Conservation (phyloP, 2,888 invertebrate species). For the Agrochola litura region DNA sequence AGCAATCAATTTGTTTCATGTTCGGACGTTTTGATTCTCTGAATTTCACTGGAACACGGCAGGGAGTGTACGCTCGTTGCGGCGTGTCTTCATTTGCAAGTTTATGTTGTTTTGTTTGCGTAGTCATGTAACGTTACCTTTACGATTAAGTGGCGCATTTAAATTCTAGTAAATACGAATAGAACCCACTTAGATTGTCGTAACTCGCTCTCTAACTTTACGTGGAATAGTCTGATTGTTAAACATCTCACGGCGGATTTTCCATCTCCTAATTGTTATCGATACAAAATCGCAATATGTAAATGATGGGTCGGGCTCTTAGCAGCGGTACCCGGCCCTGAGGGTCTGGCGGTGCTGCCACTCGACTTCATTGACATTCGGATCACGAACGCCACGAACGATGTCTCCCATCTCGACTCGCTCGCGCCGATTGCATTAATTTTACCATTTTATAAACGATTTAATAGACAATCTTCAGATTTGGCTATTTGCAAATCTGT, state of each 20-base stretch:
- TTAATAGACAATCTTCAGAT: slow-evolving; percentile 88
- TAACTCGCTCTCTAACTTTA: slow-evolving; percentile 57
- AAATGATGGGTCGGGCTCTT: slow-evolving; percentile 82
- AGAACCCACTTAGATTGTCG: slow-evolving; percentile 53
- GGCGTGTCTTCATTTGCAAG: slow-evolving; percentile 85
- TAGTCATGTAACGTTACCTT: slow-evolving; percentile 73
- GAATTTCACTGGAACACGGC: slow-evolving; percentile 81
- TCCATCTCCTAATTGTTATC: slow-evolving; percentile 83
- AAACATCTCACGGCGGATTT: slow-evolving; percentile 73
- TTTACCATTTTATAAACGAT: slow-evolving; percentile 89
- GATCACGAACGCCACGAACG: slow-evolving; percentile 87
- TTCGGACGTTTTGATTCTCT: slow-evolving; percentile 88
- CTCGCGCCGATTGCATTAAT: slow-evolving; percentile 89
- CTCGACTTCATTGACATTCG: slow-evolving; percentile 85
- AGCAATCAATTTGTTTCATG: slow-evolving; percentile 89
- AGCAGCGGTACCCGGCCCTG: slow-evolving; percentile 71
- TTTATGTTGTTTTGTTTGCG: slow-evolving; percentile 80
- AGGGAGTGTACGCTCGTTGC: slow-evolving; percentile 79
- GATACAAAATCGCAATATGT: slow-evolving; percentile 88
- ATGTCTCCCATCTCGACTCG: slow-evolving; percentile 88
- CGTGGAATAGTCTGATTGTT: slow-evolving; percentile 65
- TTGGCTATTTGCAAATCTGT: slow-evolving; percentile 78
- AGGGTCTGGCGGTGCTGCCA: slow-evolving; percentile 76
- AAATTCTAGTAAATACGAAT: slow-evolving; percentile 62
- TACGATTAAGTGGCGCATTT: slow-evolving; percentile 65